These are phyloP conservation scores for Lochmaea crataegi DNA, from an alignment of 2,888 invertebrate genomes.

Conservation along the genomic window DNA sequence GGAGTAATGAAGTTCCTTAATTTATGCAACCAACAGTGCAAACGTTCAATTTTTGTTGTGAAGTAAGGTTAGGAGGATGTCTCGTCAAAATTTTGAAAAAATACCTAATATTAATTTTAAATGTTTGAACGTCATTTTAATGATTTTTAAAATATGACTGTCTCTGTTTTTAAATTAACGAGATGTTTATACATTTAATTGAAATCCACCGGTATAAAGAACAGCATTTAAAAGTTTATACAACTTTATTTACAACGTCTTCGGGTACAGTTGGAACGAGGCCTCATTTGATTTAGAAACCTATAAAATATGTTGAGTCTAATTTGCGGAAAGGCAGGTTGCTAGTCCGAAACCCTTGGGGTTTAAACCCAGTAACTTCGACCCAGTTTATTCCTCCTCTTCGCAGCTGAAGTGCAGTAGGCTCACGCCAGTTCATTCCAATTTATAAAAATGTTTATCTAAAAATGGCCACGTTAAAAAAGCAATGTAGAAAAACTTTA, in stretches of 20 bases:
- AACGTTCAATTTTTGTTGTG: too few species aligned
- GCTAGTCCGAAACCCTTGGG: slow-evolving; percentile 3
- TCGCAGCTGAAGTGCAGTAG: background rate
- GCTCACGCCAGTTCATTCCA: background rate
- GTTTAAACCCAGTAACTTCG: slow-evolving; percentile 2
- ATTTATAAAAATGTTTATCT: background rate
- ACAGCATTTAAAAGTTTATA: background rate
- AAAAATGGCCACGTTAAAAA: too few species aligned
- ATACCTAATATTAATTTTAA: too few species aligned
- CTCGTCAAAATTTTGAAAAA: too few species aligned
- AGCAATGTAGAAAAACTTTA: background rate
- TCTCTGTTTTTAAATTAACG: background rate
- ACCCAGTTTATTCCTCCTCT: background rate
- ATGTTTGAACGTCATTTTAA: too few species aligned
- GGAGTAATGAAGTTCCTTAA: too few species aligned
- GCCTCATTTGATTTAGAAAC: slow-evolving; percentile 5
- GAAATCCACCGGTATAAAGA: background rate
- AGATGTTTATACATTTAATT: background rate
- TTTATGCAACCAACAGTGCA: too few species aligned
- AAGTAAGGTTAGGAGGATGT: too few species aligned
- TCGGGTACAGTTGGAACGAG: background rate
- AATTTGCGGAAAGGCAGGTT: slow-evolving; percentile 3
- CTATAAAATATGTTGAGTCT: slow-evolving; percentile 7
- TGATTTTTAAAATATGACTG: background rate
- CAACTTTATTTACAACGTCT: background rate